Conservation (phyloP, 2,797 vertebrate genomes). For the Enoplosus armatus region DNA sequence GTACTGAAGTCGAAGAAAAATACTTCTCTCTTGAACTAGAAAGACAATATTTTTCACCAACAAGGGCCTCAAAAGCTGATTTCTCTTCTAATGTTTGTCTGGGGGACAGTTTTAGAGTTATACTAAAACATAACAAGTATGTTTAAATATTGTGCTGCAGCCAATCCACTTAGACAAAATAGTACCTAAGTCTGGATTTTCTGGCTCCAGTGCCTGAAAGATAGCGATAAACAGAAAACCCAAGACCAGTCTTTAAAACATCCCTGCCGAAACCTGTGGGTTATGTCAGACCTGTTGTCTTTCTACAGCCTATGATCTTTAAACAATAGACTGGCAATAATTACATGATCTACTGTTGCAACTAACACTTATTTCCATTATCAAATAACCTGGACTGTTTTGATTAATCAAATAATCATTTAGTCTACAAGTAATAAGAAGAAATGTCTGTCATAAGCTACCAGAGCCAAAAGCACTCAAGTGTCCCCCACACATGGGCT, state of each 20-base stretch:
- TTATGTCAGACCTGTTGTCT: background rate
- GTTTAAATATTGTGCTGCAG: background rate
- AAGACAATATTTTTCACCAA: background rate
- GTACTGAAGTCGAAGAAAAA: background rate
- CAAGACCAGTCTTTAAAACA: background rate
- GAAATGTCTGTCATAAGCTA: background rate
- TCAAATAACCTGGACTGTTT: background rate
- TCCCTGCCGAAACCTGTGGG: background rate
- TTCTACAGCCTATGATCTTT: background rate
- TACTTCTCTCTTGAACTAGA: background rate
- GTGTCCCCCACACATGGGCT: background rate
- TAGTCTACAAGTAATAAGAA: background rate
- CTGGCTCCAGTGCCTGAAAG: background rate
- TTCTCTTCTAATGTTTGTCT: background rate
- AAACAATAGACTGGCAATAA: background rate
- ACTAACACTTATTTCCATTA: background rate
- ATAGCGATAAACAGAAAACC: background rate
- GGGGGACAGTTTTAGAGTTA: background rate
- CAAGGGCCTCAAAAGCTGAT: background rate
- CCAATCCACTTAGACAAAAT: background rate
- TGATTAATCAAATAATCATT: background rate
- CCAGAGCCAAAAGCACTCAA: conserved; percentile 10
- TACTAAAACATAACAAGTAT: background rate
- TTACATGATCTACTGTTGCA: background rate
- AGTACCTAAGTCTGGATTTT: background rate